Conservation (phyloP, 1,140 invertebrate species). For the Drosophila persimilis region DNA sequence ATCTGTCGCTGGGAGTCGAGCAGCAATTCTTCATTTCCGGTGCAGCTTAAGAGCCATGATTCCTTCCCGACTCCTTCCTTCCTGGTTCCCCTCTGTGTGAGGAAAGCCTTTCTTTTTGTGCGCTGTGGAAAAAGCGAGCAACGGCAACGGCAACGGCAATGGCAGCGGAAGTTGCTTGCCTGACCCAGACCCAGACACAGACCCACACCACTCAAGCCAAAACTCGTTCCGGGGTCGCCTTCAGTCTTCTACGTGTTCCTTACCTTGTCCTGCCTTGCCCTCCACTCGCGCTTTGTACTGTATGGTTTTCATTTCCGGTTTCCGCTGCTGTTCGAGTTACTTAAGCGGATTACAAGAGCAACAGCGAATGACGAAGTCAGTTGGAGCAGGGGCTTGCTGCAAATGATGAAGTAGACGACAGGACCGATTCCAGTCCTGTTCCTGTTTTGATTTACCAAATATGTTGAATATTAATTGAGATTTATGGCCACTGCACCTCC, state of each 20-base stretch:
- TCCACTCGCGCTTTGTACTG: slow-evolving; percentile 54
- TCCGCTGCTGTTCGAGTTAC: slow-evolving; percentile 71
- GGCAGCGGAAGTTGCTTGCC: slow-evolving; percentile 60
- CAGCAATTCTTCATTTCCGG: slow-evolving; percentile 79
- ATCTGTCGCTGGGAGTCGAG: slow-evolving; percentile 62
- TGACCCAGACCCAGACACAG: slow-evolving; percentile 35
- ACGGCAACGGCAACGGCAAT: slow-evolving; percentile 18
- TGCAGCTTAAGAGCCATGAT: slow-evolving; percentile 72
- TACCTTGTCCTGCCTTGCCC: slow-evolving; percentile 20
- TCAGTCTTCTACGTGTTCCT: slow-evolving; percentile 25
- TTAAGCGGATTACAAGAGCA: slow-evolving; percentile 75
- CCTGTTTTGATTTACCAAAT: slow-evolving; percentile 22
- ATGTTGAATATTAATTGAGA: slow-evolving; percentile 42
- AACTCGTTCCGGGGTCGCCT: slow-evolving; percentile 12
- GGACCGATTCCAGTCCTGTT: slow-evolving; percentile 1
- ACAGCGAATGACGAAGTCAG: slow-evolving; percentile 19
- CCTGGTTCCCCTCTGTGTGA: neutral
- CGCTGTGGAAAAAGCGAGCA: slow-evolving; percentile 25
- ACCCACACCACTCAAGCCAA: neutral
- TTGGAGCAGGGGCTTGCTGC: slow-evolving; percentile 6
- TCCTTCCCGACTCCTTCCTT: slow-evolving; percentile 50
- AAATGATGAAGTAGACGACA: slow-evolving; percentile 10
- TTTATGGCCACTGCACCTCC: slow-evolving; percentile 17
- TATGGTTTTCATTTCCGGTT: slow-evolving; percentile 81
- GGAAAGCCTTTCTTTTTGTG: slow-evolving; percentile 5